phyloP scores from a whole-genome alignment of 2,113 vertebrate genomes.

The Rissa tridactyla region DNA sequence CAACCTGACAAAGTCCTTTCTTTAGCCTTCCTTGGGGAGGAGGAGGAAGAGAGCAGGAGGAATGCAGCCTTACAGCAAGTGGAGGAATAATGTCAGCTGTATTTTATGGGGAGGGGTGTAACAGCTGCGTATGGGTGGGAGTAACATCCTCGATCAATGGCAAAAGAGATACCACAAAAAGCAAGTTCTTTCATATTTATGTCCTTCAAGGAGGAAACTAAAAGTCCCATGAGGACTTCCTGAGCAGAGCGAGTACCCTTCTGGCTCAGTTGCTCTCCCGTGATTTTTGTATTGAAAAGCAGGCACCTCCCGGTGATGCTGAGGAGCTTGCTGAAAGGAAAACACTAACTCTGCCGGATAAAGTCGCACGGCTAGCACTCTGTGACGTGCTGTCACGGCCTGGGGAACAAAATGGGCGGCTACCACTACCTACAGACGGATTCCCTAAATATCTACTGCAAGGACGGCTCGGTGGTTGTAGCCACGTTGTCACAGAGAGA shows the following conservation, averaged over 20 bases:
- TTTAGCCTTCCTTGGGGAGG: not conserved
- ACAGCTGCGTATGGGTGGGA: not conserved
- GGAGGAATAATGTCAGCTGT: not conserved
- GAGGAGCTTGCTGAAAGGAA: not conserved
- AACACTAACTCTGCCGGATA: not conserved
- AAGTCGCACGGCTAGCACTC: fast-evolving
- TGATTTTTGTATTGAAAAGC: not conserved
- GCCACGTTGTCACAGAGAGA: fast-evolving
- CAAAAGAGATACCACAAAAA: not conserved
- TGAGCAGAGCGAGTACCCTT: not conserved
- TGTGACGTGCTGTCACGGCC: too few species aligned
- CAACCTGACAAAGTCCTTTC: not conserved
- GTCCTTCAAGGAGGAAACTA: not conserved
- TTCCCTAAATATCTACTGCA: not conserved
- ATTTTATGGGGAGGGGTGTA: not conserved
- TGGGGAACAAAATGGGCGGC: fast-evolving
- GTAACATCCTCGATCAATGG: not conserved
- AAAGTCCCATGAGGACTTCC: not conserved
- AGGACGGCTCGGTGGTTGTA: not conserved
- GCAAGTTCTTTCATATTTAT: not conserved
- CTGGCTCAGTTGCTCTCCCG: not conserved
- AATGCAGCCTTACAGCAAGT: not conserved
- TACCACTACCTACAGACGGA: fast-evolving
- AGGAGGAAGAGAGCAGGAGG: not conserved
- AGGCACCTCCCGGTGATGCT: too few species aligned